Conservation (phyloP, 2,888 invertebrate genomes). For the Deilephila elpenor region DNA sequence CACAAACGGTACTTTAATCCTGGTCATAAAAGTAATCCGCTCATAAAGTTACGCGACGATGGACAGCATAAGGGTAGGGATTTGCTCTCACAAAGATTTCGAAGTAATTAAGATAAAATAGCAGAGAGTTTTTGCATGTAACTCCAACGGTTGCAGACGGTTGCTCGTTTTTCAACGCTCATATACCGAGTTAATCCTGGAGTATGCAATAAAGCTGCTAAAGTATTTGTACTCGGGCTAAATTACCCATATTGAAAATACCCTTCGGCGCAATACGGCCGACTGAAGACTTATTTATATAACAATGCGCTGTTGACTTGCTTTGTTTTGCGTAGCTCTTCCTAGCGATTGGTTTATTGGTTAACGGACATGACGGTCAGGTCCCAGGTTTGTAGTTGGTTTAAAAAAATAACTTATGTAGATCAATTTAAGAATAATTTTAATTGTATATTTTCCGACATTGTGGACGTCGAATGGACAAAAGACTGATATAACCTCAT, state of each 20-base stretch:
- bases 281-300: slow-evolving; percentile 78
- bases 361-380: no score
- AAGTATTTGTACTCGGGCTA: slow-evolving; percentile 81
- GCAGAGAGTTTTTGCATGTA: slow-evolving; percentile 77
- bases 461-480: no score
- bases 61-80: slow-evolving; percentile 83
- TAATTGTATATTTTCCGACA: no score
- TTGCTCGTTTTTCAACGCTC: slow-evolving; percentile 79
- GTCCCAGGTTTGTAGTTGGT: no score
- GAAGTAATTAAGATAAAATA: slow-evolving; percentile 84
- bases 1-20: slow-evolving; percentile 81
- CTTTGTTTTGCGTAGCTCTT: slow-evolving; percentile 43
- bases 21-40: slow-evolving; percentile 83
- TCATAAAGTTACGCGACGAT: slow-evolving; percentile 83
- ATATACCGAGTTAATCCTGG: slow-evolving; percentile 81
- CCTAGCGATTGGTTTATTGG: no score
- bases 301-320: slow-evolving; percentile 63
- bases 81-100: slow-evolving; percentile 81
- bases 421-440: no score
- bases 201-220: slow-evolving; percentile 82
- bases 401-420: no score
- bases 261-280: slow-evolving; percentile 78
- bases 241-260: slow-evolving; percentile 84
- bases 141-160: slow-evolving; percentile 62
- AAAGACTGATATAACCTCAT: no score